Conservation (phyloP, 1,140 invertebrate genomes). For the Lineus longissimus region DNA sequence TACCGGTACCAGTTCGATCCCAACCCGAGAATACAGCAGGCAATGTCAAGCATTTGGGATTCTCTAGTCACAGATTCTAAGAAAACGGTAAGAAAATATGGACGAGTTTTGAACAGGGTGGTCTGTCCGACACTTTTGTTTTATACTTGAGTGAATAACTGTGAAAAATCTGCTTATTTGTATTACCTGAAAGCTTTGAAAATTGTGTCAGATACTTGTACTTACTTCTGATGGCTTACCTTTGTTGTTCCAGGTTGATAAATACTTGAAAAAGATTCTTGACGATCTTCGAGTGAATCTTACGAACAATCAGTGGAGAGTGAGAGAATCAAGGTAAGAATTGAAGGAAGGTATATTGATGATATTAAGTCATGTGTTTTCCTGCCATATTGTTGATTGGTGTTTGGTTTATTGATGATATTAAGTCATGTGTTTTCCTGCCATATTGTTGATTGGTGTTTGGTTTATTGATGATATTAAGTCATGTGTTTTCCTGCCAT, state of each 20-base stretch:
- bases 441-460: too few relatives aligned
- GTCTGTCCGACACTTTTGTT: not conserved
- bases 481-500: too few relatives aligned
- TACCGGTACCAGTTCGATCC: constrained; percentile 85
- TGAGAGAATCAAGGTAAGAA: constrained; percentile 74
- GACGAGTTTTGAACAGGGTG: too few relatives aligned
- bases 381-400: too few relatives aligned
- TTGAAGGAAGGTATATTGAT: too few relatives aligned
- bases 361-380: too few relatives aligned
- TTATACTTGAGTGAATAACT: not conserved
- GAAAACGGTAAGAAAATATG: constrained; percentile 75
- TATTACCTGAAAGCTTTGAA: too few relatives aligned
- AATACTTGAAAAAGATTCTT: constrained; percentile 82
- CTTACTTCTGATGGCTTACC: not conserved
- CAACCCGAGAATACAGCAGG: constrained; percentile 81
- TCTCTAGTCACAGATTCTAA: constrained; percentile 80
- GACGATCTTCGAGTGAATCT: constrained; percentile 76
- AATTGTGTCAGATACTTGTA: too few relatives aligned
- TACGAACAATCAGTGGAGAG: constrained; percentile 78
- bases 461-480: too few relatives aligned
- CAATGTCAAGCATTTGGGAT: constrained; percentile 89
- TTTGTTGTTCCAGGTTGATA: constrained; percentile 66
- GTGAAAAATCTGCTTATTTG: not conserved
- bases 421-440: too few relatives aligned
- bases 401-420: too few relatives aligned